Conservation (phyloP, 2,797 vertebrate genomes). For the Chelmon rostratus region DNA sequence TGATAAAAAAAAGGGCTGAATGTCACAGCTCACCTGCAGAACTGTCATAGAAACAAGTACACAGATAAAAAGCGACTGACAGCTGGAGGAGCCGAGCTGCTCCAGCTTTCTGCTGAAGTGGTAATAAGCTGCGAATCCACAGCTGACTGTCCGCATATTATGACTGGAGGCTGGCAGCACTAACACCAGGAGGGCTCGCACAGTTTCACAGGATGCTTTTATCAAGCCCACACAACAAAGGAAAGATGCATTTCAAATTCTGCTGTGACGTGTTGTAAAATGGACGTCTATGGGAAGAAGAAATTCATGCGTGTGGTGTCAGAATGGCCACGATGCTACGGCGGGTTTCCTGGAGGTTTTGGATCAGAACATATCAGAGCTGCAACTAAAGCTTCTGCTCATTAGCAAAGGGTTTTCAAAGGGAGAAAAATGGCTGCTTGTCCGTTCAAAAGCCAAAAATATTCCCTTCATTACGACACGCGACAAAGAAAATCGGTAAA, state of each 20-base stretch:
- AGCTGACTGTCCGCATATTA: constrained; percentile 44
- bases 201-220: constrained; percentile 2
- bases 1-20: constrained; percentile 34
- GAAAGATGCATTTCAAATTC: background rate
- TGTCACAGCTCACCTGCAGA: constrained; percentile 49
- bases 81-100: constrained; percentile 8
- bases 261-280: background rate
- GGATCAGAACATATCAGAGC: background rate
- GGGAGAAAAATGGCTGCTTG: too few relatives aligned
- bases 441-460: too few relatives aligned
- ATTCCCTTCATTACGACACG: too few relatives aligned
- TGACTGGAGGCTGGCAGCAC: constrained; percentile 21
- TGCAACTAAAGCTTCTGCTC: too few relatives aligned
- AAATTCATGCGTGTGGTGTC: background rate
- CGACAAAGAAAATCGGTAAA: too few relatives aligned
- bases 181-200: constrained; percentile 3
- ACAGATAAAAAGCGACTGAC: constrained; percentile 23
- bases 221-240: background rate
- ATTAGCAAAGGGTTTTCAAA: too few relatives aligned
- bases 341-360: background rate
- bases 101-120: constrained; percentile 27
- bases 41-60: constrained; percentile 46
- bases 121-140: constrained; percentile 51
- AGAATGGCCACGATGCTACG: background rate
- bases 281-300: background rate